Conservation (phyloP, 2,113 vertebrate genomes). For the Tetraodon nigroviridis region DNA sequence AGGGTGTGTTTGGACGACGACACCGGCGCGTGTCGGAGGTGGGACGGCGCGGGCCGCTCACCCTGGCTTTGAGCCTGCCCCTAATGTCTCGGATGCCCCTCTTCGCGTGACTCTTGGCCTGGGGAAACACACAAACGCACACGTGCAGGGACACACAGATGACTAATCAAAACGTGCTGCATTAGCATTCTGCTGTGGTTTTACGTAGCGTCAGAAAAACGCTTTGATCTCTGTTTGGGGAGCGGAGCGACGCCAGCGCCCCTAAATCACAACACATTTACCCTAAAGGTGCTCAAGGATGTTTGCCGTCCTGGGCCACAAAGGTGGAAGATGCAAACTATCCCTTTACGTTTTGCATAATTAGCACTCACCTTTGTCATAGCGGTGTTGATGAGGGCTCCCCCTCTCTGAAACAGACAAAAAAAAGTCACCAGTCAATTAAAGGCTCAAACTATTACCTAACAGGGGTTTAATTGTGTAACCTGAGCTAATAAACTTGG, state of each 20-base stretch:
- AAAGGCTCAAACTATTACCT: background rate
- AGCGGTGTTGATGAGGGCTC: conserved; percentile 89
- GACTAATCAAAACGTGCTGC: conserved; percentile 57
- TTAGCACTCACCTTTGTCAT: conserved; percentile 85
- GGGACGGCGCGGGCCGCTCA: conserved; percentile 59
- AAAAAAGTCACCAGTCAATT: conserved; percentile 5
- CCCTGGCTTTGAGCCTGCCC: conserved; percentile 90
- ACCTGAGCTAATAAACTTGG: too few species aligned
- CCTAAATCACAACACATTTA: too few species aligned
- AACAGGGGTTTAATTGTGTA: too few species aligned
- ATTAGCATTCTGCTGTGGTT: conserved; percentile 62
- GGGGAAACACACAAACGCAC: conserved; percentile 27
- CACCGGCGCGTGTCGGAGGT: conserved; percentile 26
- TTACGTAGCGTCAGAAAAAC: conserved; percentile 60
- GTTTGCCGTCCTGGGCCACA: too few species aligned
- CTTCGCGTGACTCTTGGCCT: conserved; percentile 93
- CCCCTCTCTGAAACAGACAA: conserved; percentile 75
- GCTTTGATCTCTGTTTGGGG: conserved; percentile 64
- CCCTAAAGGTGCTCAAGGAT: too few species aligned
- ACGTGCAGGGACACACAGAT: conserved; percentile 22
- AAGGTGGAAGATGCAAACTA: too few species aligned
- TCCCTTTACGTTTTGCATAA: conserved; percentile 24
- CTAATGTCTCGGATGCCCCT: conserved; percentile 91
- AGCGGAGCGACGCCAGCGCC: conserved; percentile 46
- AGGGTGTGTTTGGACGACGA: conserved; percentile 1